Evolutionary conservation across 2,888 invertebrate genomes (phyloP).

Genomic region (Anthrax anthrax): DNA sequence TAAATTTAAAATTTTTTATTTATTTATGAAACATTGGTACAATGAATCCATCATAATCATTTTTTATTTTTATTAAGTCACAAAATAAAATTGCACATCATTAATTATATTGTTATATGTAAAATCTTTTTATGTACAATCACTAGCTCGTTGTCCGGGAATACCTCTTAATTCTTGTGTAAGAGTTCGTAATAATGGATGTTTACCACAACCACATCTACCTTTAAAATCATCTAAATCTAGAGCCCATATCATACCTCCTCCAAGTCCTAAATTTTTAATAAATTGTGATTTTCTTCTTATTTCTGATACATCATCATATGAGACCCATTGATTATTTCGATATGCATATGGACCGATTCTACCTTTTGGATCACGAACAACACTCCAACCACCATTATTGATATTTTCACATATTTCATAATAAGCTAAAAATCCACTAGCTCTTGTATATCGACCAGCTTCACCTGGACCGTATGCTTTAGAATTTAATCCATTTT

Average conservation of each 20-base stretch:
- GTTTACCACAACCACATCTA: slow-evolving; percentile 50
- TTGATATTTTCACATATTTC: slow-evolving; percentile 54
- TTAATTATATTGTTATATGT: not conserved
- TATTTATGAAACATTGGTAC: no score
- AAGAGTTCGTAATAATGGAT: slow-evolving; percentile 52
- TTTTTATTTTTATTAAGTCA: no score
- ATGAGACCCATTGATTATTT: slow-evolving; percentile 66
- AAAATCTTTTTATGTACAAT: slow-evolving; percentile 35
- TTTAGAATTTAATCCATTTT: slow-evolving; percentile 42
- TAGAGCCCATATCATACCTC: slow-evolving; percentile 65
- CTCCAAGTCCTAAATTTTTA: slow-evolving; percentile 45
- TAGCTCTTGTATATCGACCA: slow-evolving; percentile 51
- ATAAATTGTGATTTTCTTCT: slow-evolving; percentile 46
- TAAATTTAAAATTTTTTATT: no score
- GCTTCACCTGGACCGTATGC: slow-evolving; percentile 52
- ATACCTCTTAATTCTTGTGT: slow-evolving; percentile 41
- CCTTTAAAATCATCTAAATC: slow-evolving; percentile 64
- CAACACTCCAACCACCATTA: slow-evolving; percentile 43
- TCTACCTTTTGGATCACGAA: slow-evolving; percentile 43
- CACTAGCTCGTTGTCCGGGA: slow-evolving; percentile 29
- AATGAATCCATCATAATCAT: no score
- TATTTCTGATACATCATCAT: slow-evolving; percentile 53
- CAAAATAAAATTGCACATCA: no score
- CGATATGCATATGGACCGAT: slow-evolving; percentile 60
- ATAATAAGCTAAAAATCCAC: slow-evolving; percentile 63